These are phyloP conservation scores for Otis tarda DNA, from an alignment of 2,113 vertebrate genomes.

Conservation along the genomic window DNA sequence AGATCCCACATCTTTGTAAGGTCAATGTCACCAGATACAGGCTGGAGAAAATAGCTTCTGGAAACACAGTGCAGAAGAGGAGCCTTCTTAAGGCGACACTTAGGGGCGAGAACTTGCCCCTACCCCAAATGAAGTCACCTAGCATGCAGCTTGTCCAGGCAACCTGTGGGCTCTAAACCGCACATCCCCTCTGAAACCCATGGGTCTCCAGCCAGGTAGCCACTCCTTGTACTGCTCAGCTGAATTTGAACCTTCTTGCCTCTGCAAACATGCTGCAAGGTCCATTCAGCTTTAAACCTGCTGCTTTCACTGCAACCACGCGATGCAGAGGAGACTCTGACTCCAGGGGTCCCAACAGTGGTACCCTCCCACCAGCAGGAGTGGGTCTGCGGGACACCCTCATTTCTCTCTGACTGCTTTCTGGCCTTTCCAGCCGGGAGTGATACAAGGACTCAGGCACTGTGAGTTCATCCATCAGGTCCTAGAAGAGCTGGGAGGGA, in stretches of 20 bases:
- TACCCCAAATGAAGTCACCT: not conserved
- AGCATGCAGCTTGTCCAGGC: not conserved
- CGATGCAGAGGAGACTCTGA: not conserved
- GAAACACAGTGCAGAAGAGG: not conserved
- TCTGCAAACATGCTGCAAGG: not conserved
- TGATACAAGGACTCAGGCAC: accelerated
- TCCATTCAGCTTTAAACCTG: not conserved
- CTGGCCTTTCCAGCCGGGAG: not conserved
- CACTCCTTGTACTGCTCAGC: not conserved
- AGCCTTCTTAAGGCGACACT: not conserved
- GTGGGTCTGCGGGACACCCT: not conserved
- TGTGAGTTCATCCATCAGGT: not conserved
- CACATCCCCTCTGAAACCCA: not conserved
- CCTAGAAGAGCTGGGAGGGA: accelerated
- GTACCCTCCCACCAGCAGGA: not conserved
- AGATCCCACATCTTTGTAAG: not conserved
- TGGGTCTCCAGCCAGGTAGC: not conserved
- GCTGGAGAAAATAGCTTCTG: not conserved
- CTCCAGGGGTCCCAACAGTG: accelerated
- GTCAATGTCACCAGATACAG: not conserved
- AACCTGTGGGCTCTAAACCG: not conserved
- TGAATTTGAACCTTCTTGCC: not conserved
- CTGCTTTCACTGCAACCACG: not conserved
- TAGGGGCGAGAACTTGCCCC: not conserved
- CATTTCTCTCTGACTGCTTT: not conserved